Base-by-base conservation (phyloP, 2,113 vertebrate genomes). In the Oreocharis arfaki region DNA sequence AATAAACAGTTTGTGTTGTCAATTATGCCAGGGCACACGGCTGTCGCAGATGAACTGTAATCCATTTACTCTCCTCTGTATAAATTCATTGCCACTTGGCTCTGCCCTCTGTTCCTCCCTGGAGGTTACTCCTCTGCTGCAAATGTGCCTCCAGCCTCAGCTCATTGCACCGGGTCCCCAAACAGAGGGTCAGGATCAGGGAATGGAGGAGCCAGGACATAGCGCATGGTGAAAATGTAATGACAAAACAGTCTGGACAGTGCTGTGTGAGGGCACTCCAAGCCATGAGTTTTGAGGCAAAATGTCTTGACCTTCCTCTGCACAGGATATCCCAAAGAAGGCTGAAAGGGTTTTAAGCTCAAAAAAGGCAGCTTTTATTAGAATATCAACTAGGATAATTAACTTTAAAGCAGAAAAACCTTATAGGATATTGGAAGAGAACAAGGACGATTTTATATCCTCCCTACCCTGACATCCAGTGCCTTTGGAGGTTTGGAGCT, bases 111-210 rank as follows among this genome's bases (percentile, higher is more conserved):
- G 0, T 20, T 73, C 18, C 41, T 39, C 17, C 17, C 33, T 1
- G 3, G 56, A 55, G 42, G 33, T 61, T 20, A 63, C 3, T 33
- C 18, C 60, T 77, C 28, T 2, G 1, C 55, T 49, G 21, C 1
- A 27, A 46, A 55, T 64, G 32, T 59, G 71, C 68, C 83, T 83
- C 46, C 68, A 53, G 63, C n/a, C 49, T 52, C 63, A 46, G 41
- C 30, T 73, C 6, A 0, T 7, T 11, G 41, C 3, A 1, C 44
- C 0, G 0, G 28, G 20, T 55, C 17, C 17, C 35, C 20, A 23
- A 22, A 17, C 0, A 71, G 35, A 39, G 26, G 28, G 32, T 41
- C 0, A 0, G 26, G 56, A 44, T 41, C 5, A 3, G 61, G 53
- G 50, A 79, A 60, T 2, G 21, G 28, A 73, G 46, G 26, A 80